Conservation (phyloP, 2,113 vertebrate species). For the Natator depressus region DNA sequence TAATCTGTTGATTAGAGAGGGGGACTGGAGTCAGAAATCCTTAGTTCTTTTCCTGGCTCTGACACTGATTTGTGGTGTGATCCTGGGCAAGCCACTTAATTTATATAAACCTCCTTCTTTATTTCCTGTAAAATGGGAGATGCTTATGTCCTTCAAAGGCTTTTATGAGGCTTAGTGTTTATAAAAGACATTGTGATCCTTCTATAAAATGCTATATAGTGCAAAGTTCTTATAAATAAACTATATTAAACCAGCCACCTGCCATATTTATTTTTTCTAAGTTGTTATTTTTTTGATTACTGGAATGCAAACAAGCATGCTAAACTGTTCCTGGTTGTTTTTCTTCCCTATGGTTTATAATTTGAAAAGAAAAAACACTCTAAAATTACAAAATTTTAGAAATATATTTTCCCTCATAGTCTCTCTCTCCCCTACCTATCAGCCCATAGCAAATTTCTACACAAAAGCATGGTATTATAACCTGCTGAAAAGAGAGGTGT, state of each 20-base stretch:
- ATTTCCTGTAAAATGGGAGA: background rate
- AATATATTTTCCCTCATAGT: background rate
- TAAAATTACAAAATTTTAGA: background rate
- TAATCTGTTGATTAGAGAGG: background rate
- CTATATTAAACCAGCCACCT: background rate
- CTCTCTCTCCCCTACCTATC: background rate
- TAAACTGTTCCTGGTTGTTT: background rate
- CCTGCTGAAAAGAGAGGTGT: background rate
- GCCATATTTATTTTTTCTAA: background rate
- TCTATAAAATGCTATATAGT: background rate
- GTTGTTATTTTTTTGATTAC: background rate
- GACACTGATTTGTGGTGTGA: background rate
- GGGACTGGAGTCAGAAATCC: background rate
- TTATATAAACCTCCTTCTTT: background rate
- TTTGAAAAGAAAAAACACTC: background rate
- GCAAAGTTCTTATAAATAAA: background rate
- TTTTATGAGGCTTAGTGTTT: background rate
- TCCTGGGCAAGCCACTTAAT: background rate
- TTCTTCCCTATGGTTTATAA: background rate
- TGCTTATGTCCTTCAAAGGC: background rate
- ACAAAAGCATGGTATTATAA: accelerated
- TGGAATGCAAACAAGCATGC: background rate
- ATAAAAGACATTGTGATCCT: too few species aligned
- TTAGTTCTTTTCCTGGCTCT: background rate
- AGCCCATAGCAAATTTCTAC: background rate